Percentiles rank a stretch among this genome's conserved stretches.
phyloP scores from a whole-genome alignment of 2,888 invertebrate genomes.

The Eilema depressum region DNA sequence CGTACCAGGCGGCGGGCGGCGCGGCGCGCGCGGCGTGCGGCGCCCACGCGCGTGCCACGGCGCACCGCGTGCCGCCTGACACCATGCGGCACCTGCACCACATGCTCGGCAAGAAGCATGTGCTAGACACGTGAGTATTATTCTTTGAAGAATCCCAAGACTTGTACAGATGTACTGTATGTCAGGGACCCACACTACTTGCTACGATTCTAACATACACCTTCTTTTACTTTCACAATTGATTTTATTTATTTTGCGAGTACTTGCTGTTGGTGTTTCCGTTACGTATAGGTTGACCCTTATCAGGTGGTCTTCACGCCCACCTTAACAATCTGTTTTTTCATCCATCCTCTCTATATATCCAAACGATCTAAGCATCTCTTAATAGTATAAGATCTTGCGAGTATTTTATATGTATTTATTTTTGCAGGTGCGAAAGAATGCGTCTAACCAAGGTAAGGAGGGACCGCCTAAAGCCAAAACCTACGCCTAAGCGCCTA shows the following conservation, averaged over 20 bases:
- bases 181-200: too few species aligned
- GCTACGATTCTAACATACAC: too few species aligned
- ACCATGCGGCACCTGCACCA: conserved; percentile 54
- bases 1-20: conserved; percentile 71
- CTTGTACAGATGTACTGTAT: too few species aligned
- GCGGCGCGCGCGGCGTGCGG: conserved; percentile 54
- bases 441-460: conserved; percentile 79
- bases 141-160: background rate
- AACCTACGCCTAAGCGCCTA: conserved; percentile 56
- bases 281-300: too few species aligned
- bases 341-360: too few species aligned
- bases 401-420: background rate
- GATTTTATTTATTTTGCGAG: too few species aligned
- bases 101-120: conserved; percentile 37
- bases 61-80: conserved; percentile 64
- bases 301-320: too few species aligned
- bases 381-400: background rate
- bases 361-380: too few species aligned
- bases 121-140: conserved; percentile 66
- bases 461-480: conserved; percentile 64
- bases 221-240: too few species aligned
- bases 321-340: too few species aligned
- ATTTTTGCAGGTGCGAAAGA: conserved; percentile 75
- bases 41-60: conserved; percentile 67
- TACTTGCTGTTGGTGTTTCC: too few species aligned